Evolutionary conservation across 1,140 invertebrate species (phyloP), one percentile per base, ranked within the genome.

Genomic region (Hycleus cichorii): DNA sequence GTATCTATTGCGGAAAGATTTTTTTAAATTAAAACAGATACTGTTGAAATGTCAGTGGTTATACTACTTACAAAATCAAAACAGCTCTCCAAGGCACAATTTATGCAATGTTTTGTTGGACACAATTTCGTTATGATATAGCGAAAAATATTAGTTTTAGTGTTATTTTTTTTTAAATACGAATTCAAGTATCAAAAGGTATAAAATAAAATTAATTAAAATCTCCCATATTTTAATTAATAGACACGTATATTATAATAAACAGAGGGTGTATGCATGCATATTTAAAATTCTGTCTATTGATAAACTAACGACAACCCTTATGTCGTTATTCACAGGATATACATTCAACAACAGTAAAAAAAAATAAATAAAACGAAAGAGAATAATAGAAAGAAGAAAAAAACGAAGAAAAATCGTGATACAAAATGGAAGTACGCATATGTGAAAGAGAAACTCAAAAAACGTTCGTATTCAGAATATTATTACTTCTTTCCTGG

Each of bases 401-500:
- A 32, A 32, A 4, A 7, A 32, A 32, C 32, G 32, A 32, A 5
- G 32, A 32, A 53, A 51, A 53, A 46, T 46, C 51, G 51, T 46
- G 51, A 40, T 53, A 45, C 32, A 53, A 53, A 53, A 53, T 53
- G 51, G 51, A 53, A 53, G 51, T 53, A 53, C 51, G 51, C 51
- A 53, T 53, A 53, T 53, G 51, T 53, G 51, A 53, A 53, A 53
- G 51, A 53, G 51, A 53, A 53, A 42, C 51, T 53, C 51, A 53
- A 53, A 53, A 45, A 53, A 53, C 43, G 51, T 25, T 38, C 51
- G 43, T 45, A 53, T 53, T 53, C 51, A 53, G 51, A 53, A 53
- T 53, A 53, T 53, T 53, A 53, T 53, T 53, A 53, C 51, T 53
- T 53, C 51, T 53, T 53, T 53, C 51, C 51, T 53, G 51, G 45